phyloP scores from a whole-genome alignment of 1,140 invertebrate genomes.

The Muscidifurax raptorellus region DNA sequence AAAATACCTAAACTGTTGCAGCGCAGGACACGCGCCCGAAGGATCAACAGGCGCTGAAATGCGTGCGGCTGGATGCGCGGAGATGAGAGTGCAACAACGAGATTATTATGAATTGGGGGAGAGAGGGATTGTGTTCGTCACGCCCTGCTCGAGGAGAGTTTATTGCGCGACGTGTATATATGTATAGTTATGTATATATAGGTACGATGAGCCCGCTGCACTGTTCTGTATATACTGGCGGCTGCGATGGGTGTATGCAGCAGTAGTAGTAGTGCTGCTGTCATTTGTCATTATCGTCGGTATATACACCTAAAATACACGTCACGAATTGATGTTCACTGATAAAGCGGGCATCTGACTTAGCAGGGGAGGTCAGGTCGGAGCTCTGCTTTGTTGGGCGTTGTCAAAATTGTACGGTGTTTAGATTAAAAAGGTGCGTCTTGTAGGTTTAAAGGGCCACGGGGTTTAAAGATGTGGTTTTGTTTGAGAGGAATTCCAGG shows the following conservation, averaged over 20 bases:
- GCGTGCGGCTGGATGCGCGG: conserved; percentile 4
- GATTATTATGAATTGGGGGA: neutral
- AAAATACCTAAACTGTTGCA: neutral
- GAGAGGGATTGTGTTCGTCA: neutral
- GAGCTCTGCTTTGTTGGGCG: too few species aligned
- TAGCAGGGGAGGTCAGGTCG: too few species aligned
- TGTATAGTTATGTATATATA: neutral
- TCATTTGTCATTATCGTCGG: neutral
- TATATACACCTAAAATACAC: too few species aligned
- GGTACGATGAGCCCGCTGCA: neutral
- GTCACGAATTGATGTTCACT: too few species aligned
- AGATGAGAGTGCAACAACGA: neutral
- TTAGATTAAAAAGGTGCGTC: too few species aligned
- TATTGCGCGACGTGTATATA: conserved; percentile 9
- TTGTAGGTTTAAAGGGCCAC: too few species aligned
- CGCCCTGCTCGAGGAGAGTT: conserved; percentile 20
- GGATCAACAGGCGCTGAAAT: neutral
- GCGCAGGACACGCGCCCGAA: neutral
- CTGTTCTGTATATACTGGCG: neutral
- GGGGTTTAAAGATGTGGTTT: too few species aligned
- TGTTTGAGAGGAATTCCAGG: too few species aligned
- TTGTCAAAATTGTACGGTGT: too few species aligned
- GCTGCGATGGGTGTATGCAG: neutral
- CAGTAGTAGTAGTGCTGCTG: neutral
- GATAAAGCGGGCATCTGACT: too few species aligned